phyloP scores from a whole-genome alignment of 2,888 invertebrate genomes.

The Cactoblastis cactorum region DNA sequence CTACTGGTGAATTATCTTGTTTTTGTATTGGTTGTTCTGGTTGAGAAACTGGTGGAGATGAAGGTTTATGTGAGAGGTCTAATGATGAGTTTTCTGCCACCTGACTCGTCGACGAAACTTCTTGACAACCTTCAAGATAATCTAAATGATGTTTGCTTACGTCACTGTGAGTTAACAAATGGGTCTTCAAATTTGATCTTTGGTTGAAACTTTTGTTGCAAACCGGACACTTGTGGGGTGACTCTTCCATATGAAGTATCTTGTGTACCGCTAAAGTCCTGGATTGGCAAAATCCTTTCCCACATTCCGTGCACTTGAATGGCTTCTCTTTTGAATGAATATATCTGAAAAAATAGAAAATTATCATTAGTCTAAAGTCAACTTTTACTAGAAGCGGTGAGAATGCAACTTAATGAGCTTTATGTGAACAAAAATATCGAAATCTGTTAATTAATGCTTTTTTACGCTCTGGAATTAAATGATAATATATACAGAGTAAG shows the following conservation, averaged over 20 bases:
- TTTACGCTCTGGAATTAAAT: constrained; percentile 56
- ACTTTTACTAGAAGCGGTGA: constrained; percentile 44
- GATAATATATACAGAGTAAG: constrained; percentile 55
- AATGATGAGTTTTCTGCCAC: constrained; percentile 65
- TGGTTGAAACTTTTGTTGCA: constrained; percentile 95
- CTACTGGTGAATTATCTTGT: constrained; percentile 59
- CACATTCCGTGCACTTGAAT: constrained; percentile 97
- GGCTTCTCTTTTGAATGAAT: constrained; percentile 99
- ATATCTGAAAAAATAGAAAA: constrained; percentile 83
- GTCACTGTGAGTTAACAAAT: constrained; percentile 92
- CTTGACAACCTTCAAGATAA: constrained; percentile 73
- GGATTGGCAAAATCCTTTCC: constrained; percentile 99
- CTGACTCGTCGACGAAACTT: constrained; percentile 75
- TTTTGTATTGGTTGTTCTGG: constrained; percentile 46
- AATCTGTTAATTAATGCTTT: constrained; percentile 15
- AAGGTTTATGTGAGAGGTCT: constrained; percentile 79
- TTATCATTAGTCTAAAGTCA: constrained; percentile 32
- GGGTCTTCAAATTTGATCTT: constrained; percentile 94
- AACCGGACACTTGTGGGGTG: constrained; percentile 94
- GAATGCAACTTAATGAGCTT: constrained; percentile 29
- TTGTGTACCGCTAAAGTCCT: constrained; percentile 97
- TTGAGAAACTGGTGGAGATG: constrained; percentile 47
- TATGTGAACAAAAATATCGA: constrained; percentile 46
- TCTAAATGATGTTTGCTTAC: constrained; percentile 72
- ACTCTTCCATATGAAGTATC: constrained; percentile 95